Evolutionary conservation across 2,113 vertebrate species (phyloP).

Genomic region (Diadophis punctatus): DNA sequence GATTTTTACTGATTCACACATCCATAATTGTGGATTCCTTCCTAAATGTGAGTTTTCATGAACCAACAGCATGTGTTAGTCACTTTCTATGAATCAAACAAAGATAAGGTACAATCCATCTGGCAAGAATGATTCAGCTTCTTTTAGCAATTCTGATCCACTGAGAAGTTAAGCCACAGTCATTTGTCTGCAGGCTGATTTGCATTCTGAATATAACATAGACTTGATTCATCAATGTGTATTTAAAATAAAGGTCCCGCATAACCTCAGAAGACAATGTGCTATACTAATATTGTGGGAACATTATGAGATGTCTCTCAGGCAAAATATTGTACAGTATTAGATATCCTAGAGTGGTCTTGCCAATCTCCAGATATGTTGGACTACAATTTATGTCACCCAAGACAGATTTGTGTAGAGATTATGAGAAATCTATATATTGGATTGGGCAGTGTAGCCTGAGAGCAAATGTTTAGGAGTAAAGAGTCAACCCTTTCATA

Average conservation of each 20-base stretch:
- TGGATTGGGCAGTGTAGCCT: background rate
- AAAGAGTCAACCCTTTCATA: background rate
- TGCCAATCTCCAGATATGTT: background rate
- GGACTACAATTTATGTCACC: background rate
- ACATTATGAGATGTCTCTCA: background rate
- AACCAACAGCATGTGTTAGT: constrained; percentile 37
- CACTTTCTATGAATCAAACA: constrained; percentile 51
- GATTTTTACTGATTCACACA: background rate
- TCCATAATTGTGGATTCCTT: background rate
- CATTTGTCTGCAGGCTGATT: background rate
- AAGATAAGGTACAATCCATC: constrained; percentile 25
- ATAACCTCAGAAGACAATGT: background rate
- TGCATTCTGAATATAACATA: background rate
- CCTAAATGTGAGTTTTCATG: background rate
- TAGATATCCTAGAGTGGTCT: background rate
- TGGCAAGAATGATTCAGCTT: constrained; percentile 46
- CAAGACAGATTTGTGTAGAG: background rate
- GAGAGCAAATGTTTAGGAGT: background rate
- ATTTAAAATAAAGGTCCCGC: background rate
- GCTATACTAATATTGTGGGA: background rate
- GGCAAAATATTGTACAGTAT: background rate
- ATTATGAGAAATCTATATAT: background rate
- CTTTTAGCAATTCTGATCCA: background rate
- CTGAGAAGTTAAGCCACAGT: background rate
- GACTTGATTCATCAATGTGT: background rate